Base-by-base conservation (phyloP, 1,140 invertebrate species). In the Drosophila aff. region DNA sequence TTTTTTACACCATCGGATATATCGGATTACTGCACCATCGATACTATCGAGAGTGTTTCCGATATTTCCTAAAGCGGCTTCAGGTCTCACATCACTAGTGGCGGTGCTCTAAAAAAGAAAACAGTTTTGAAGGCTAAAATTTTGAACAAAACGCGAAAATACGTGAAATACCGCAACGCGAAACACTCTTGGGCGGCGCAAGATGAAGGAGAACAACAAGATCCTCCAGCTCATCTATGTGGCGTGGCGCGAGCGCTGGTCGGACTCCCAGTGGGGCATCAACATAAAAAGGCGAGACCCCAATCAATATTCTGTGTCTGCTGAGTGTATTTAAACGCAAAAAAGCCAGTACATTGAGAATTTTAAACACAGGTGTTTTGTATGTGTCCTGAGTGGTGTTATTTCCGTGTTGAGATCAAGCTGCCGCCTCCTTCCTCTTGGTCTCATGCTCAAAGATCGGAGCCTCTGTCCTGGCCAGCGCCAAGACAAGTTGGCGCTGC, bases 171-270 rank as follows among this genome's bases (percentile, higher is more conserved):
- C 15, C 18, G 6, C 26, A 18, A n/a, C n/a, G 47, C 31, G 3
- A 8, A 3, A 38, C n/a, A 53, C 9, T 67, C 10, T 40, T 15
- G 10, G 23, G 44, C 9, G 28, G 59, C 47, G 36, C 50, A 64
- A 33, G 50, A 90, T 90, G 85, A 90, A 90, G 65, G 85, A 90
- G 67, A 89, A 89, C 59, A 89, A 91, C 65, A 90, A 90, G 36
- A 90, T 90, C 52, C 79, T 90, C 57, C 85, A 91, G 63, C 82
- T 90, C 21, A 90, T 90, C 50, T 91, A 90, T 55, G 82, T 90
- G 93, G 98, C 98, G 46, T 99, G 98, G 98, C 94, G 97, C 82
- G 98, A 99, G 94, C 94, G 98, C 60, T 99, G 98, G 98, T 96
- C 96, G 13, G 98, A 99, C 94, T 95, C 98, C 31, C 97, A 98